phyloP scores from a whole-genome alignment of 2,113 vertebrate genomes.

The Glaucomys volans region DNA sequence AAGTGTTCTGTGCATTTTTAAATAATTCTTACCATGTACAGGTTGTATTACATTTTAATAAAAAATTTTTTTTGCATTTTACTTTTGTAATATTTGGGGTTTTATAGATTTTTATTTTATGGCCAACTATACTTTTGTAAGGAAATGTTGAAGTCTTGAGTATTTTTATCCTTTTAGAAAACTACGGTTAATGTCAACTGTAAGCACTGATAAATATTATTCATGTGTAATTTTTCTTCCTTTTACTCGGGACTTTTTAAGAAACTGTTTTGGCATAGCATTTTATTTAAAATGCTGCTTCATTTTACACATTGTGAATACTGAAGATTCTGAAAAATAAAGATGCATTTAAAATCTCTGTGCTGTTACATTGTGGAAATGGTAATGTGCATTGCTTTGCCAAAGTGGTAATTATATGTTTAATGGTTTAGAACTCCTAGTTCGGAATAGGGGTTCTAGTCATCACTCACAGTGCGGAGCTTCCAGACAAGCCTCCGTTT shows the following conservation, averaged over 20 bases:
- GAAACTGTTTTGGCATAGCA: constrained; percentile 76
- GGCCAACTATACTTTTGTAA: constrained; percentile 86
- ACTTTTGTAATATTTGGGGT: constrained; percentile 85
- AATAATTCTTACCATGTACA: constrained; percentile 75
- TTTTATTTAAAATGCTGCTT: constrained; percentile 85
- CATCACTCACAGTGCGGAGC: constrained; percentile 38
- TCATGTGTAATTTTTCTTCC: constrained; percentile 75
- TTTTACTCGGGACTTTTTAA: constrained; percentile 78
- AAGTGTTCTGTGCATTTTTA: constrained; percentile 69
- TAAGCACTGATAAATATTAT: constrained; percentile 79
- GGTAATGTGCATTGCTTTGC: constrained; percentile 75
- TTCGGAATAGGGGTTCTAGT: constrained; percentile 53
- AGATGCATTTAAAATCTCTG: constrained; percentile 74
- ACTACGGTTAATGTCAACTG: constrained; percentile 75
- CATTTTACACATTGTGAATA: constrained; percentile 74
- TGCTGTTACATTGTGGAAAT: constrained; percentile 68
- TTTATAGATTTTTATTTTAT: constrained; percentile 87
- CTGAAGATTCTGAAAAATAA: constrained; percentile 73
- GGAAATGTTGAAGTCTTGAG: constrained; percentile 72
- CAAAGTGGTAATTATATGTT: constrained; percentile 78
- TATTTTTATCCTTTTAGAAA: constrained; percentile 85
- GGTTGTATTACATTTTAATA: constrained; percentile 80
- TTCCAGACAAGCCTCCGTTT: neutral
- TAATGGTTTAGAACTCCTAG: constrained; percentile 74
- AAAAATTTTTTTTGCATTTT: constrained; percentile 82